phyloP scores from a whole-genome alignment of 2,888 invertebrate species.

The Anthophora plumipes region DNA sequence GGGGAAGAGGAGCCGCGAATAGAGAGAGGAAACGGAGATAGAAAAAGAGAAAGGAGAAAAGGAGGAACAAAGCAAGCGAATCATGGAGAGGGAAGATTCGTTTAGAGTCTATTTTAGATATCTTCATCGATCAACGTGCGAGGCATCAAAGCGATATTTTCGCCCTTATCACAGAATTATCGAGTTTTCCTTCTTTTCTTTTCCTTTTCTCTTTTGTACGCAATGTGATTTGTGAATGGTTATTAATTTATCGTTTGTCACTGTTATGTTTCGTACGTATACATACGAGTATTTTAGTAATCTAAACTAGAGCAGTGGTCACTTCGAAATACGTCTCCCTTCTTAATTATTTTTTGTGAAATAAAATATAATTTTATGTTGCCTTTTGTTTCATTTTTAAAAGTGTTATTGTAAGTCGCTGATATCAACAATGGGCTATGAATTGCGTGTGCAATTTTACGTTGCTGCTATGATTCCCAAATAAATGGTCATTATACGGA shows the following conservation, averaged over 20 bases:
- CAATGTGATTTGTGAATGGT: neutral
- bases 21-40: slow-evolving; percentile 9
- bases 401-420: neutral
- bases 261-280: neutral
- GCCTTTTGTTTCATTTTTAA: neutral
- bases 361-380: neutral
- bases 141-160: neutral
- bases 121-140: slow-evolving; percentile 2
- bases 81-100: neutral
- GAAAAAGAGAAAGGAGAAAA: slow-evolving; percentile 15
- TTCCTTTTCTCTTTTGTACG: neutral
- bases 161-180: neutral
- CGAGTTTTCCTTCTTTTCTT: neutral
- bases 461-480: neutral
- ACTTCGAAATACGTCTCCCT: too few relatives aligned
- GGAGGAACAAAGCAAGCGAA: neutral
- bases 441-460: neutral
- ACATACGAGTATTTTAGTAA: too few relatives aligned
- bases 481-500: slow-evolving; percentile 23
- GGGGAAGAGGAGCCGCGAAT: neutral
- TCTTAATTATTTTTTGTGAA: too few relatives aligned
- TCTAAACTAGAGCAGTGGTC: too few relatives aligned
- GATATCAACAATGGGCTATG: neutral
- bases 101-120: slow-evolving; percentile 18
- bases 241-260: neutral